Conservation (phyloP, 2,888 invertebrate species). For the Leptinotarsa tumamoca region DNA sequence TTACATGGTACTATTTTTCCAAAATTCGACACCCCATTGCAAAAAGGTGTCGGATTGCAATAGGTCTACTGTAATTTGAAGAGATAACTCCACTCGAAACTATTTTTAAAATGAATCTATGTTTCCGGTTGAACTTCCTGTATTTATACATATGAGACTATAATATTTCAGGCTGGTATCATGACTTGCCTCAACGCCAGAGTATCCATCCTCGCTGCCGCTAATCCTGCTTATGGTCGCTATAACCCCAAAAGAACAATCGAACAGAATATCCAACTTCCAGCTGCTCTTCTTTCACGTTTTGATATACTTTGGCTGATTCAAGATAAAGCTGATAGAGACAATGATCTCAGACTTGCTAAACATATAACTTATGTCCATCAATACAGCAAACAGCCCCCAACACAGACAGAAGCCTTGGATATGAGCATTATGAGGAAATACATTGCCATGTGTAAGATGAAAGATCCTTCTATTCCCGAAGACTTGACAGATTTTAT, state of each 20-base stretch:
- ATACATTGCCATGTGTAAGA: constrained; percentile 92
- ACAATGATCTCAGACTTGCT: constrained; percentile 84
- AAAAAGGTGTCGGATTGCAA: too few relatives aligned
- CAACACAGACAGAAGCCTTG: constrained; percentile 78
- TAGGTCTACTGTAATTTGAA: too few relatives aligned
- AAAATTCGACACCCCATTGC: too few relatives aligned
- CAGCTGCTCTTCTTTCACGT: constrained; percentile 95
- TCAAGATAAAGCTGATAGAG: constrained; percentile 81
- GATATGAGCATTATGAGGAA: constrained; percentile 94
- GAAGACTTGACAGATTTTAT: constrained; percentile 88
- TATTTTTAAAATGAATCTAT: too few relatives aligned
- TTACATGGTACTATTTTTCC: too few relatives aligned
- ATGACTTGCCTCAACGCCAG: constrained; percentile 98
- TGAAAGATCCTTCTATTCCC: constrained; percentile 89
- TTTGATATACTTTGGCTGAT: constrained; percentile 98
- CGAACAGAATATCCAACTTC: constrained; percentile 97
- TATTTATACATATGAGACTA: constrained; percentile 15
- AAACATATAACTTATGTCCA: constrained; percentile 99
- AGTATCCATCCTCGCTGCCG: constrained; percentile 97
- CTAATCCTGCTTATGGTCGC: constrained; percentile 98
- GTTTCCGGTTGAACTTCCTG: too few relatives aligned
- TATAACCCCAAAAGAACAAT: constrained; percentile 96
- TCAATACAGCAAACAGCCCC: constrained; percentile 90
- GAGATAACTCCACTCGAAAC: too few relatives aligned
- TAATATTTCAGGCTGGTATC: constrained; percentile 85